Evolutionary conservation across 2,888 invertebrate species (phyloP), one percentile per base, ranked within the genome.

Genomic region (Bellardia pandia): DNA sequence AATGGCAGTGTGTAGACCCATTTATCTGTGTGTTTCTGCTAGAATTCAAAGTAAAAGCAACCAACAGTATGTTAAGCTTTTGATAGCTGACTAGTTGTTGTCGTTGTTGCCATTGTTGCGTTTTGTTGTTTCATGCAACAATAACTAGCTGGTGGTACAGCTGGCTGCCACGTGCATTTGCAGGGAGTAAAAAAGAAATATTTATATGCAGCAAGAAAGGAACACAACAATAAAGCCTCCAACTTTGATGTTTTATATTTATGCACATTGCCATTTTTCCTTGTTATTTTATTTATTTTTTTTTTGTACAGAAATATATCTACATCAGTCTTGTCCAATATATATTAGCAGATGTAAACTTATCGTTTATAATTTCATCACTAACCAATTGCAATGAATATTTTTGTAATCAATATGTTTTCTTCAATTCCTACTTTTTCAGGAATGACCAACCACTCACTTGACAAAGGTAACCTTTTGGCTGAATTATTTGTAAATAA

Each of bases 201-300:
- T 40, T 79, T 51, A 13, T 58, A 79, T 69, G 56, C 40, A 69
- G 68, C 51, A 71, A 40, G 40, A 75, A 75, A 75, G n/a, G 48
- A 75, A 75, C 58, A 62, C 71, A 79, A 69, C 75, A 79, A 79
- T 79, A 79, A 79, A 80, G 79, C 79, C 75, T 75, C 79, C 79
- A 85, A 85, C 56, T 75, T 85, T 85, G 79, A 75, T 69, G 78
- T 37, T 75, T 37, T 53, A 45, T 77, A 13, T 64, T 77, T 71
- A 77, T 72, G 9, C 71, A 72, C 37, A 51, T 58, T 85, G 40
- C 40, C 51, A 23, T 74, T 72, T 62, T 72, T 53, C 13, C 30
- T 64, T 53, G 14, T 62, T 51, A 62, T 71, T 9, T 69, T 53
- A 64, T 23, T 42, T 16, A 42, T 42, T 30, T 42, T 66, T 13